Evolutionary conservation across 1,140 invertebrate genomes (phyloP).

Genomic region (Cydia amplana): DNA sequence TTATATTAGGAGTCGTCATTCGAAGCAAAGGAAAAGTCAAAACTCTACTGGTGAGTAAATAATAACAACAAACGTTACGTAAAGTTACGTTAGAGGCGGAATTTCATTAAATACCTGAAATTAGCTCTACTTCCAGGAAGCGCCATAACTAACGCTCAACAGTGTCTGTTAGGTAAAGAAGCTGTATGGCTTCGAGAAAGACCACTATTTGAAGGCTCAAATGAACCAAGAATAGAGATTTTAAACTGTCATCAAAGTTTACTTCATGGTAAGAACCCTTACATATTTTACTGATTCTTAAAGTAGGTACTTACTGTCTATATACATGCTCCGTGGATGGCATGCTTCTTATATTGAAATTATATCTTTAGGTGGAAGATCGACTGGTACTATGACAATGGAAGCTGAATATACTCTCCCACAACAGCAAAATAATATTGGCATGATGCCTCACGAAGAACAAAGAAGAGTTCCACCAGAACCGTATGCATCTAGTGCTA

Average conservation of each 20-base stretch:
- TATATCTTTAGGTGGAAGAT: slow-evolving; percentile 59
- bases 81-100: not conserved
- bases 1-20: slow-evolving; percentile 63
- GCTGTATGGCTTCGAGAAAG: slow-evolving; percentile 72
- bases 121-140: slow-evolving; percentile 48
- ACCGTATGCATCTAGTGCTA: slow-evolving; percentile 72
- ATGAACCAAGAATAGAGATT: slow-evolving; percentile 73
- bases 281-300: not conserved
- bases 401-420: slow-evolving; percentile 76
- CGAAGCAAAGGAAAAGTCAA: slow-evolving; percentile 70
- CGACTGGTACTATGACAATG: slow-evolving; percentile 71
- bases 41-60: slow-evolving; percentile 57
- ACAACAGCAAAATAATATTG: slow-evolving; percentile 62
- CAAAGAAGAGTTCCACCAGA: slow-evolving; percentile 60
- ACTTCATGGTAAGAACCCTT: slow-evolving; percentile 54
- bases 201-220: slow-evolving; percentile 67
- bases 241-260: slow-evolving; percentile 73
- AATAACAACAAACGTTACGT: not conserved
- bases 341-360: not conserved
- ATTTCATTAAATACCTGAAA: not conserved
- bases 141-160: slow-evolving; percentile 67
- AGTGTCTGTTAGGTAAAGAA: slow-evolving; percentile 72
- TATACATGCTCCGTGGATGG: not conserved
- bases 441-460: slow-evolving; percentile 61
- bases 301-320: slow-evolving; percentile 9